Evolutionary conservation across 2,888 invertebrate species (phyloP).

Genomic region (Calameuta filiformis): DNA sequence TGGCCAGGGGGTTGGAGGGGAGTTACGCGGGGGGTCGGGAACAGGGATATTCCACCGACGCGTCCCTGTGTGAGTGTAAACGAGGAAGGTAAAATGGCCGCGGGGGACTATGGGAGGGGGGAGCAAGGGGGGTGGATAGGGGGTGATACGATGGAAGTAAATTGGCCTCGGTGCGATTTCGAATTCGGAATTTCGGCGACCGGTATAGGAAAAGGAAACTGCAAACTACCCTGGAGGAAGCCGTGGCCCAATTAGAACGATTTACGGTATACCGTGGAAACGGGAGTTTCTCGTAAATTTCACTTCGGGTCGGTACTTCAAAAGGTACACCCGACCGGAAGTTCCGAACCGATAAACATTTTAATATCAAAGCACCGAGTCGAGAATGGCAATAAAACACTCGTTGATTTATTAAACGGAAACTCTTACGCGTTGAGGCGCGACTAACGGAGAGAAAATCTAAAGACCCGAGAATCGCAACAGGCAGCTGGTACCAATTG

Average conservation of each 20-base stretch:
- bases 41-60: too few relatives aligned
- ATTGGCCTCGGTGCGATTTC: too few relatives aligned
- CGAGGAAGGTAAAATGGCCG: too few relatives aligned
- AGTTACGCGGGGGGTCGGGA: too few relatives aligned
- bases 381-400: neutral
- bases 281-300: constrained; percentile 1
- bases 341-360: neutral
- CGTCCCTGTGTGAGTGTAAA: too few relatives aligned
- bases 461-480: constrained; percentile 4
- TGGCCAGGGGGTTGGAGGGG: constrained; percentile 18
- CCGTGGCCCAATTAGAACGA: neutral
- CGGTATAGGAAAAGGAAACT: too few relatives aligned
- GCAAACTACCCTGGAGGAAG: too few relatives aligned
- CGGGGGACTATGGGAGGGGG: too few relatives aligned
- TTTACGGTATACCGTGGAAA: neutral
- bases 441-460: constrained; percentile 5
- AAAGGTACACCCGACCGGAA: neutral
- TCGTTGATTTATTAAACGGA: neutral
- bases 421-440: neutral
- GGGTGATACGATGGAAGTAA: too few relatives aligned
- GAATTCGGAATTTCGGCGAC: too few relatives aligned
- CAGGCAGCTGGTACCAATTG: too few relatives aligned
- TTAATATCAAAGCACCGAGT: neutral
- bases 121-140: fast-evolving
- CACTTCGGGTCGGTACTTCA: neutral